Evolutionary conservation across 2,797 vertebrate species (phyloP), one percentile per base, ranked within the genome.

Genomic region (Gallinago nigripennis): DNA sequence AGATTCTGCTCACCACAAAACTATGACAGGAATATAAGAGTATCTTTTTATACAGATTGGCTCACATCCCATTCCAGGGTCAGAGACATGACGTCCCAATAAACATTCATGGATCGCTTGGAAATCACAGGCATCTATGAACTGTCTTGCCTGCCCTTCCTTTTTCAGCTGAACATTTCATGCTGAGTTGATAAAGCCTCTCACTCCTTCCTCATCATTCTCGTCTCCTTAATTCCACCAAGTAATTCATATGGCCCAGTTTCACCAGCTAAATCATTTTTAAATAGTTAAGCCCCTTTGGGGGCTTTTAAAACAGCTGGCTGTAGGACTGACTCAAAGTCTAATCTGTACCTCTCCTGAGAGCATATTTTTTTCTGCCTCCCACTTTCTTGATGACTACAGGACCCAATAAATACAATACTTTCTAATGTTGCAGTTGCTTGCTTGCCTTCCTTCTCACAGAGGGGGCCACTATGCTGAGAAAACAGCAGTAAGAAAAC

Each of bases 21-120:
- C 84, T 97, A 91, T 94, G 84, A 81, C 82, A 93, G 77, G 88
- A 97, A 93, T 94, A 97, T 88, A 96, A 96, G 84, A 92, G 93
- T 96, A 96, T 96, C 97, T 92, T 97, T 96, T 96, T 95, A 94
- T 95, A 90, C 82, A 83, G 75, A 37, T 96, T 97, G 97, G 97
- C 96, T 96, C 80, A 33, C 48, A 50, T 97, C 97, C 97, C 95
- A 66, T 77, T 76, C 57, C 27, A 21, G 93, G 95, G 91, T 96
- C 95, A 97, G 92, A 97, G 86, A 95, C 82, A 95, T 92, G 86
- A 97, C 41, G 0, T 86, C 91, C 92, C 92, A 91, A 80, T 97
- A 97, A 97, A 95, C 97, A 97, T 96, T 97, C 91, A 94, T 1
- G 93, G 94, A 95, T 96, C 30, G 0, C 86, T 95, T 92, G 86